A percentile compares a stretch with the other conserved stretches of the same genome.
These are phyloP conservation scores for Nibea coibor DNA, from an alignment of 2,113 vertebrate genomes.

Conservation along the genomic window DNA sequence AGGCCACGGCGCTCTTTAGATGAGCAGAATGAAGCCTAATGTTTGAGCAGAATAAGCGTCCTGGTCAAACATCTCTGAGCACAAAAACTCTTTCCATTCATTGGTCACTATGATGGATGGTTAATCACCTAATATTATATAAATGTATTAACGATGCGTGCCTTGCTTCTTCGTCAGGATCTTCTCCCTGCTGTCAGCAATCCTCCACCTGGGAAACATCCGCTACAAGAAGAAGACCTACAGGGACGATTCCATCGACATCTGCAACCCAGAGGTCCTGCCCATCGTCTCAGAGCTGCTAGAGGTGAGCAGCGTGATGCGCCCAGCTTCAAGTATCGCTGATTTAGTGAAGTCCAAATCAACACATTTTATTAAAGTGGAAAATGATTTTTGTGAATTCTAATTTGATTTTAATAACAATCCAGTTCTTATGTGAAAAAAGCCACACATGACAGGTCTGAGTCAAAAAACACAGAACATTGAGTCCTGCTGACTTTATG, in stretches of 20 bases:
- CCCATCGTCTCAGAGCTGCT: slow-evolving; percentile 93
- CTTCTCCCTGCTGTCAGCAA: slow-evolving; percentile 94
- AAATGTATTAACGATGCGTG: neutral
- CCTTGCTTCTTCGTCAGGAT: slow-evolving; percentile 83
- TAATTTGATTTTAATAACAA: neutral
- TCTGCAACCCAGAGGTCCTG: slow-evolving; percentile 94
- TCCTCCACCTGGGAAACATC: slow-evolving; percentile 97
- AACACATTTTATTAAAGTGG: neutral
- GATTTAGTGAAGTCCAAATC: neutral
- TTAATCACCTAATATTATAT: neutral
- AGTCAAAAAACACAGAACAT: neutral
- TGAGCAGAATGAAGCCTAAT: too few relatives aligned
- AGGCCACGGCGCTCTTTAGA: too few relatives aligned
- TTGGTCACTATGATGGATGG: neutral
- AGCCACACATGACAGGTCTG: slow-evolving; percentile 11
- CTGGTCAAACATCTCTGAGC: neutral
- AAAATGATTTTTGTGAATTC: neutral
- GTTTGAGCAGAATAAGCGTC: neutral
- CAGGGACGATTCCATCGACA: slow-evolving; percentile 96
- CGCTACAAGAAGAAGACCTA: slow-evolving; percentile 98
- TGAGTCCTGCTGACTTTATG: slow-evolving; percentile 23
- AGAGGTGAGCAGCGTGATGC: slow-evolving; percentile 84
- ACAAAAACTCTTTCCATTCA: neutral
- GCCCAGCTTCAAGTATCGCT: neutral
- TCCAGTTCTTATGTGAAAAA: slow-evolving; percentile 8